Evolutionary conservation across 2,113 vertebrate species (phyloP).

Genomic region (Caloenas nicobarica): DNA sequence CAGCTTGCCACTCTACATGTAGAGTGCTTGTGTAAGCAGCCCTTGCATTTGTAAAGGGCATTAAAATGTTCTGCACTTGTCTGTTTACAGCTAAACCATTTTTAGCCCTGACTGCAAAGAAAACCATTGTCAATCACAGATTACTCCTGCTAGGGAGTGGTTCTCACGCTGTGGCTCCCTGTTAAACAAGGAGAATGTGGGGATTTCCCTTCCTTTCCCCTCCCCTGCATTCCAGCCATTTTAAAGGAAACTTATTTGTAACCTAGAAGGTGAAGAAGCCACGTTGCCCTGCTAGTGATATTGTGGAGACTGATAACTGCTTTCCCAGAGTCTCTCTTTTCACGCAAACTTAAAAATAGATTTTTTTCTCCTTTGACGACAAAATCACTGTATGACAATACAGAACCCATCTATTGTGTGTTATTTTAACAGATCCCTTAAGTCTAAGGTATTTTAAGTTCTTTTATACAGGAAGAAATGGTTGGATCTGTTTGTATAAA

Average conservation of each 20-base stretch:
- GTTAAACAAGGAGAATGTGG: conserved; percentile 18
- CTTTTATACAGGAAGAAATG: not conserved
- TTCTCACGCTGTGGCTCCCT: conserved; percentile 39
- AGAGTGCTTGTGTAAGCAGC: not conserved
- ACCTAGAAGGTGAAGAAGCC: conserved; percentile 12
- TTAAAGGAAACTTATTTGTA: conserved; percentile 30
- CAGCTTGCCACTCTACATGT: not conserved
- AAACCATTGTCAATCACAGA: conserved; percentile 41
- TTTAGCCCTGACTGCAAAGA: conserved; percentile 25
- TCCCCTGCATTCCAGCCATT: conserved; percentile 33
- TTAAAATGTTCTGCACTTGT: not conserved
- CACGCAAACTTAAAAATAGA: not conserved
- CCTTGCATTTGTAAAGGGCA: not conserved
- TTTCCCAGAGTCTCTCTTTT: conserved; percentile 9
- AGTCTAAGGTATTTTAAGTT: not conserved
- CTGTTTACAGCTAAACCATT: conserved; percentile 10
- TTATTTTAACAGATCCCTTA: conserved; percentile 7
- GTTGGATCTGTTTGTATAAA: not conserved
- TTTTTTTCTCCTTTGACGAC: not conserved
- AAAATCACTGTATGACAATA: not conserved
- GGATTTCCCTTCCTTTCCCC: conserved; percentile 18
- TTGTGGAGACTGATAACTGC: not conserved
- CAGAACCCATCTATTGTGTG: not conserved
- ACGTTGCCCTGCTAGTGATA: not conserved
- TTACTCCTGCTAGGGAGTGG: conserved; percentile 10